Base-by-base conservation (phyloP, 2,113 vertebrate species). In the Pao palembangensis region DNA sequence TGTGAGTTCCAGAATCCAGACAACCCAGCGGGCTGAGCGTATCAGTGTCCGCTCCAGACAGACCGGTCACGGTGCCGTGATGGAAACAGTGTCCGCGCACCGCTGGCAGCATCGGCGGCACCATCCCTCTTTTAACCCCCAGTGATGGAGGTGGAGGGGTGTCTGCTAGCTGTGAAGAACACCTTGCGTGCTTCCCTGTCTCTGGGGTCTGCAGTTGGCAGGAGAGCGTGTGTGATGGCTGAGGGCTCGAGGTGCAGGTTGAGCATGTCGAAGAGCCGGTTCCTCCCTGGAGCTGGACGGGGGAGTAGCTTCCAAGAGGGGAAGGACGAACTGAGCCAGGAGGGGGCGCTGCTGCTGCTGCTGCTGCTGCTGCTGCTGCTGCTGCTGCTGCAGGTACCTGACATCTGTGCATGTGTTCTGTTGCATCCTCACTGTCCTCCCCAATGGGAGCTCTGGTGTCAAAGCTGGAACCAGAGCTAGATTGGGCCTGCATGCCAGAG, bases 291-390 rank as follows among this genome's bases (percentile, higher is more conserved):
- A 91, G 93, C 16, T 87, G 92, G 18, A 95, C 90, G 0, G 96
- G 97, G 10, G 96, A 98, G 76, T 98, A 96, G 75, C 96, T 98
- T 34, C 97, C 97, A 21, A 98, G 90, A 0, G 96, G 97, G 0
- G 97, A 98, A 0, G 94, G 96, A 0, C 96, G 90, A 0, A 93
- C 92, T n/a, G 91, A 90, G 38, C 91, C 92, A 0, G 91, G 92
- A 6, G 81, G 86, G 1, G 78, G 71, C 25, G 50, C 56, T 1
- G 63, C 55, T 2, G 64, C 3, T 1, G 50, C 23, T 18, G 19
- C 4, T 11, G 88, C 3, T 1, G 50, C 23, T 18, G 19, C 4
- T 11, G 88, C 3, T 1, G 50, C 56, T 1, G 63, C 55, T 2
- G 64, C 3, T 2, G 64, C 3, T 1, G 50, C 23, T 18, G 19